These are phyloP conservation scores for Drosophila merina DNA, from an alignment of 2,888 invertebrate genomes.

Conservation along the genomic window DNA sequence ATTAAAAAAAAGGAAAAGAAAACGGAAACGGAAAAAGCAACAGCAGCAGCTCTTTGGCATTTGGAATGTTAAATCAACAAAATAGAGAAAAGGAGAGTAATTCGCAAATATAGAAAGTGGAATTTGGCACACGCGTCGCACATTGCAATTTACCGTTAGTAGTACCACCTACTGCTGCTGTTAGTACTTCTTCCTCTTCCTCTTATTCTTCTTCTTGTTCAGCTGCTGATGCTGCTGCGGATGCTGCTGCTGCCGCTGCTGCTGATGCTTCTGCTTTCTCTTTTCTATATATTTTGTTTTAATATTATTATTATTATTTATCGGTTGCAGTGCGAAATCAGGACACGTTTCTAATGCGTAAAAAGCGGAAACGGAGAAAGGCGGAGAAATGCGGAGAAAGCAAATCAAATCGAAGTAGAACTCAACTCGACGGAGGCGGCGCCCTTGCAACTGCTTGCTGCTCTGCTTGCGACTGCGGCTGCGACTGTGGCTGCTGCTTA, in stretches of 20 bases:
- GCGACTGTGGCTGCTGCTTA: constrained; percentile 41
- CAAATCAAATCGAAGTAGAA: constrained; percentile 25
- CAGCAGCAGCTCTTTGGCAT: constrained; percentile 20
- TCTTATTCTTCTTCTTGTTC: neutral
- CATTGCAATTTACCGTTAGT: constrained; percentile 29
- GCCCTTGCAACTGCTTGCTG: constrained; percentile 47
- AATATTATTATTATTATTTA: constrained; percentile 5
- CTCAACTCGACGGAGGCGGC: constrained; percentile 43
- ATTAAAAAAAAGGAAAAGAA: neutral
- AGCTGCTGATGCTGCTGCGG: neutral
- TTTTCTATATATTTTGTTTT: neutral
- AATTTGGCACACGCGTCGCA: constrained; percentile 36
- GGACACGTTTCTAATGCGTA: constrained; percentile 36
- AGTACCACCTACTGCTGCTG: constrained; percentile 16
- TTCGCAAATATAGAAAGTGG: constrained; percentile 20
- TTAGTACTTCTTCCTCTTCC: constrained; percentile 2
- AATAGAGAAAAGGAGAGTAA: constrained; percentile 3
- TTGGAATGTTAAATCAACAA: constrained; percentile 16
- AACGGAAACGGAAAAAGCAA: constrained; percentile 4
- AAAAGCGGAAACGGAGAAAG: constrained; percentile 15
- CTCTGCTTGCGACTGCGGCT: constrained; percentile 45
- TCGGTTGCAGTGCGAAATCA: constrained; percentile 23
- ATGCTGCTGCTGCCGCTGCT: constrained; percentile 10
- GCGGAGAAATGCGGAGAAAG: constrained; percentile 26
- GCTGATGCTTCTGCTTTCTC: constrained; percentile 9